phyloP scores from a whole-genome alignment of 2,113 vertebrate species.

The Lagenorhynchus albirostris region DNA sequence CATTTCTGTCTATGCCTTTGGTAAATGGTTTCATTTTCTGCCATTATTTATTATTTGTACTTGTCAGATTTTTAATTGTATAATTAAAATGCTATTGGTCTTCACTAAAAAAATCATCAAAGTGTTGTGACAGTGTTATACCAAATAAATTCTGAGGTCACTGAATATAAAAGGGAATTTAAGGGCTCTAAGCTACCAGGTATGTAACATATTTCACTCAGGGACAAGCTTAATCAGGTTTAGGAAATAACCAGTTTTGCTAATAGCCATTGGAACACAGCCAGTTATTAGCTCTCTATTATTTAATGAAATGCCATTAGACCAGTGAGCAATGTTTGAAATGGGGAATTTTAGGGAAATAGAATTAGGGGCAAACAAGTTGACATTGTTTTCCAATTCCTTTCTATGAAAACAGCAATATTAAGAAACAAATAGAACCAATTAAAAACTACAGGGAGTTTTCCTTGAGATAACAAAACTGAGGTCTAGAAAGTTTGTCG shows the following conservation, averaged over 20 bases:
- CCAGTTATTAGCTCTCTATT: background rate
- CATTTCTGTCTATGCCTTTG: conserved; percentile 45
- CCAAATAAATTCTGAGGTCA: conserved; percentile 3
- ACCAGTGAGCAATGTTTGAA: background rate
- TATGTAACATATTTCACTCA: background rate
- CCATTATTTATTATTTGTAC: conserved; percentile 61
- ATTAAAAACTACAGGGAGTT: background rate
- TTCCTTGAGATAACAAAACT: background rate
- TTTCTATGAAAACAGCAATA: background rate
- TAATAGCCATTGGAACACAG: background rate
- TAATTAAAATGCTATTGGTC: conserved; percentile 63
- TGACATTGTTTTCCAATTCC: background rate
- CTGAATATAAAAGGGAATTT: conserved; percentile 28
- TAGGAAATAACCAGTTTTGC: background rate
- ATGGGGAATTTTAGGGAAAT: conserved; percentile 5
- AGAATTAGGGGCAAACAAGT: background rate
- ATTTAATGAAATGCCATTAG: background rate
- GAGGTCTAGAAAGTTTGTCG: background rate
- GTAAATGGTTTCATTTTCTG: conserved; percentile 60
- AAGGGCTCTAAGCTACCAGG: background rate
- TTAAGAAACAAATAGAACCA: background rate
- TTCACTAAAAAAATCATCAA: conserved; percentile 26
- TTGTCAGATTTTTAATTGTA: conserved; percentile 72
- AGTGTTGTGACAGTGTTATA: background rate
- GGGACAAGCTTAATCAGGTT: background rate